phyloP scores from a whole-genome alignment of 1,140 invertebrate genomes.

The Cydia fagiglandana region DNA sequence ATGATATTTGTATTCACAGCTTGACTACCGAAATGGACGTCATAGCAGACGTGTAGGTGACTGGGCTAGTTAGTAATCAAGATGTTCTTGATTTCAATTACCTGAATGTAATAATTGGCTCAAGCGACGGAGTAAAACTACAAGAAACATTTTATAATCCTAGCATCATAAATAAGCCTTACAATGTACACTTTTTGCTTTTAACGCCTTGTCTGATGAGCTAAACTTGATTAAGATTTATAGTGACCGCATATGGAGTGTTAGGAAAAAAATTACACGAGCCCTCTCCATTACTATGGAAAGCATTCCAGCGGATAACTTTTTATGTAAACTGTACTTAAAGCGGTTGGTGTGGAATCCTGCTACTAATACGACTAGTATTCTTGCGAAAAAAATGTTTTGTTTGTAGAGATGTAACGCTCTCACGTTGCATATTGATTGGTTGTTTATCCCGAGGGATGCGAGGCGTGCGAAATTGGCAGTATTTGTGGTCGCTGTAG shows the following conservation, averaged over 20 bases:
- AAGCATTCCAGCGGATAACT: constrained; percentile 14
- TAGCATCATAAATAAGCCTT: constrained; percentile 32
- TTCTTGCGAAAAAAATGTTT: constrained; percentile 8
- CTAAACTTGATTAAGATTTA: constrained; percentile 40
- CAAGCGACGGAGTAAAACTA: not conserved
- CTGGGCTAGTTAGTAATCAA: constrained; percentile 14
- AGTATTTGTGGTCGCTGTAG: constrained; percentile 59
- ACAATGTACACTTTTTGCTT: constrained; percentile 36
- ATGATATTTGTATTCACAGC: constrained; percentile 33
- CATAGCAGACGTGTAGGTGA: not conserved
- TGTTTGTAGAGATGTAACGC: constrained; percentile 5
- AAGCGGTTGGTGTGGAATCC: not conserved
- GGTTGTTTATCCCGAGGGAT: constrained; percentile 27
- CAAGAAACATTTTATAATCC: constrained; percentile 4
- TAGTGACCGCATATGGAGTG: constrained; percentile 31
- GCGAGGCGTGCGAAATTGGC: constrained; percentile 51
- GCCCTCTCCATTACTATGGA: constrained; percentile 25
- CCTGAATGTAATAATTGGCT: constrained; percentile 1
- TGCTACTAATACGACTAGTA: constrained; percentile 8
- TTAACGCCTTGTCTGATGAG: constrained; percentile 36
- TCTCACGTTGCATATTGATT: constrained; percentile 23
- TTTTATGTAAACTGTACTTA: constrained; percentile 14
- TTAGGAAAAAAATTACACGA: constrained; percentile 30
- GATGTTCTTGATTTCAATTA: constrained; percentile 3
- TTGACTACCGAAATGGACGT: constrained; percentile 33